Evolutionary conservation across 2,888 invertebrate genomes (phyloP).

Genomic region (Pediacus dermestoides): DNA sequence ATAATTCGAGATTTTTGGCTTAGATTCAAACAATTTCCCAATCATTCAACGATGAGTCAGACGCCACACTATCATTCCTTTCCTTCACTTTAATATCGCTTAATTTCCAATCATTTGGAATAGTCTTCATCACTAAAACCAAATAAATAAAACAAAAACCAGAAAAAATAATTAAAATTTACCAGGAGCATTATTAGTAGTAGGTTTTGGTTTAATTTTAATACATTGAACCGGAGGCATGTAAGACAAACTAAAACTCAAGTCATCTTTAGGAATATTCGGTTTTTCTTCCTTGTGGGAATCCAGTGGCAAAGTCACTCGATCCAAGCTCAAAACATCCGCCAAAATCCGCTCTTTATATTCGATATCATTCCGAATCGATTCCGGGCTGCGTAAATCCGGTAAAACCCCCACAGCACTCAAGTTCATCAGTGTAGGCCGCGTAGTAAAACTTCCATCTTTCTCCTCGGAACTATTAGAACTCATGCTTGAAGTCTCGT

Average conservation of each 20-base stretch:
- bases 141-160: conserved; percentile 11
- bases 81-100: conserved; percentile 47
- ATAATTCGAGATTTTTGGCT: too few relatives aligned
- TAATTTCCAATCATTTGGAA: conserved; percentile 61
- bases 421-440: conserved; percentile 51
- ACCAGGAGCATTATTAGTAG: conserved; percentile 2
- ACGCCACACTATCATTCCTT: conserved; percentile 27
- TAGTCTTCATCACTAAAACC: conserved; percentile 51
- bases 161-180: neutral
- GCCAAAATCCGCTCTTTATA: conserved; percentile 71
- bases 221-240: conserved; percentile 8
- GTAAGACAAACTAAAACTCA: conserved; percentile 1
- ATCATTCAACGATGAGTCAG: conserved; percentile 42
- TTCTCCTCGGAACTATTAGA: conserved; percentile 43
- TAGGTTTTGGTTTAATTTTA: too few relatives aligned
- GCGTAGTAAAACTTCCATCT: conserved; percentile 31
- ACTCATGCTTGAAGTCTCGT: conserved; percentile 34
- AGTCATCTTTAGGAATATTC: too few relatives aligned
- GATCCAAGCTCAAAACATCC: conserved; percentile 62
- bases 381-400: conserved; percentile 60
- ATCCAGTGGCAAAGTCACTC: too few relatives aligned
- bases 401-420: conserved; percentile 52
- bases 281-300: too few relatives aligned
- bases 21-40: conserved; percentile 49
- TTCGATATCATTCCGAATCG: conserved; percentile 68